phyloP scores from a whole-genome alignment of 2,888 invertebrate genomes.

The Troilus luridus region DNA sequence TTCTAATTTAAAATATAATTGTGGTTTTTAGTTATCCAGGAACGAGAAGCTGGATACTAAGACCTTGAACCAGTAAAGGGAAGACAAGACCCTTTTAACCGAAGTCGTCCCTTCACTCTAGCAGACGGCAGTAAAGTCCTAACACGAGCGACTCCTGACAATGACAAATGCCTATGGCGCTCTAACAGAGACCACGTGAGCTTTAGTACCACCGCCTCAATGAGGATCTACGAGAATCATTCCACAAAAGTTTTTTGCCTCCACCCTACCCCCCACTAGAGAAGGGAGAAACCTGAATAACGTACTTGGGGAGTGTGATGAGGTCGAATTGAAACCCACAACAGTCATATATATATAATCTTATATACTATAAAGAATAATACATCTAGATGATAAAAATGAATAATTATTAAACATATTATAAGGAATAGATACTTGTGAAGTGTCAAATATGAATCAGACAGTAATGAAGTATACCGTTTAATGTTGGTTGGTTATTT shows the following conservation, averaged over 20 bases:
- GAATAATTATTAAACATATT: no score
- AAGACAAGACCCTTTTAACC: neutral
- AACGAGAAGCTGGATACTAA: neutral
- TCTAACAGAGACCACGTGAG: neutral
- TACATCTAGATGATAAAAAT: neutral
- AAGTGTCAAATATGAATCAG: no score
- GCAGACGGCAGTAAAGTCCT: neutral
- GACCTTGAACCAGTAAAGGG: neutral
- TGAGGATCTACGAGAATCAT: constrained; percentile 10
- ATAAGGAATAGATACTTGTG: no score
- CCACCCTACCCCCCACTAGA: no score
- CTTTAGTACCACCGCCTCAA: neutral
- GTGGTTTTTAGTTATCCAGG: neutral
- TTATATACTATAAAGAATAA: neutral
- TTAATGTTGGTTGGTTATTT: no score
- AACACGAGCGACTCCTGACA: neutral
- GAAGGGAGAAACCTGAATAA: neutral
- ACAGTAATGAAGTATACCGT: no score
- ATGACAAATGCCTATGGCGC: constrained; percentile 29
- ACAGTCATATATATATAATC: neutral
- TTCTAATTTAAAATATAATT: no score
- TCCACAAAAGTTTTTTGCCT: constrained; percentile 25
- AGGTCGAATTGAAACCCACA: neutral
- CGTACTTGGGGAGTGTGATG: neutral
- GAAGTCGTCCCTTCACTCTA: neutral